Percentiles rank a stretch among this genome's conserved stretches.
These are phyloP conservation scores for Tenthredo livida DNA, from an alignment of 2,888 invertebrate species.

Conservation along the genomic window DNA sequence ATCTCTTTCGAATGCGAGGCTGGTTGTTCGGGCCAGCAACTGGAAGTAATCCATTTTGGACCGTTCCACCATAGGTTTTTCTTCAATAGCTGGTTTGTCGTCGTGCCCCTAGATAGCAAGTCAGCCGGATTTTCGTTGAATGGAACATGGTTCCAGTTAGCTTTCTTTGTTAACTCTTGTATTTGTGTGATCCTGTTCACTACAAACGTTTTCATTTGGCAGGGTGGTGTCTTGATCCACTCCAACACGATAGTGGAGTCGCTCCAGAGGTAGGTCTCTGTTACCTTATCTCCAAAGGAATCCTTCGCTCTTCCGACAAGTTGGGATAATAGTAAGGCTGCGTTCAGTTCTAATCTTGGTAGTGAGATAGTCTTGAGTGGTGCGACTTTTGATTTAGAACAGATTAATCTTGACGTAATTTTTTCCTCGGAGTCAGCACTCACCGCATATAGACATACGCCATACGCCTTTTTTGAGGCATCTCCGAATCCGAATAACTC, in stretches of 20 bases:
- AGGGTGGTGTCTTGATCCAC: constrained; percentile 57
- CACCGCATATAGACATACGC: background rate
- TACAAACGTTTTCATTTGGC: constrained; percentile 56
- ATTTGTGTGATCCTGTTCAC: constrained; percentile 58
- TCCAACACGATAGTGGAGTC: constrained; percentile 59
- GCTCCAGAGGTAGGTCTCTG: constrained; percentile 52
- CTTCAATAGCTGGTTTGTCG: constrained; percentile 17
- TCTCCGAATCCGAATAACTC: background rate
- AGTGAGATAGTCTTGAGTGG: background rate
- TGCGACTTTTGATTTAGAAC: background rate
- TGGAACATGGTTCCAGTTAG: constrained; percentile 56
- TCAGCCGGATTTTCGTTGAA: constrained; percentile 60
- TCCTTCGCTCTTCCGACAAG: constrained; percentile 21
- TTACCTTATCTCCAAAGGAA: background rate
- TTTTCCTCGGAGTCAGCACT: background rate
- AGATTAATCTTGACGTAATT: background rate
- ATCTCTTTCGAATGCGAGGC: constrained; percentile 56
- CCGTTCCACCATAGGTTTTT: constrained; percentile 57
- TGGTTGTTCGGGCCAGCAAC: constrained; percentile 6
- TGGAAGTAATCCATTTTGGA: constrained; percentile 54
- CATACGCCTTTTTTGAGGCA: background rate
- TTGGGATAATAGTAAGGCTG: constrained; percentile 51
- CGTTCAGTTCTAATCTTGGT: background rate
- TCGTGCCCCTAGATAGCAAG: constrained; percentile 54
- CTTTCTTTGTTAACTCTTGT: constrained; percentile 48